Conservation (phyloP, 2,113 vertebrate species). For the Poeciliopsis prolifica region DNA sequence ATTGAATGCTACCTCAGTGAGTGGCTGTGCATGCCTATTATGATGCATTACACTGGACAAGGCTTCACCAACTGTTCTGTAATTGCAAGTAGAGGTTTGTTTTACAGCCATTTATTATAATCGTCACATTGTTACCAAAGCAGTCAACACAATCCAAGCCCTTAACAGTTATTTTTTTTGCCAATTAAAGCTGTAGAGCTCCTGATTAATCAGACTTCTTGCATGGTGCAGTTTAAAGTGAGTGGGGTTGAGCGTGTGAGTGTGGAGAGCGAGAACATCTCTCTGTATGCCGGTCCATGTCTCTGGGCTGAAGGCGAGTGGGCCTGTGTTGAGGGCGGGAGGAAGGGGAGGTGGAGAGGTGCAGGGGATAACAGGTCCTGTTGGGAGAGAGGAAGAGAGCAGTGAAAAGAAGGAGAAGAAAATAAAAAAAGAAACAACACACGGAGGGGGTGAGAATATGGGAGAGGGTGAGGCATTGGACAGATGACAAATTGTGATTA, state of each 20-base stretch:
- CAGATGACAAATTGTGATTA: conserved; percentile 88
- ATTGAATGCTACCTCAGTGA: conserved; percentile 4
- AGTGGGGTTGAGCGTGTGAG: conserved; percentile 25
- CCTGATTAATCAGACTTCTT: conserved; percentile 71
- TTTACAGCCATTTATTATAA: conserved; percentile 44
- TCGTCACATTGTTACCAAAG: conserved; percentile 29
- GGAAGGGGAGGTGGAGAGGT: conserved; percentile 47
- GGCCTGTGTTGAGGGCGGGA: conserved; percentile 49
- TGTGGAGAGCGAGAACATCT: conserved; percentile 44
- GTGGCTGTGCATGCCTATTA: conserved; percentile 16
- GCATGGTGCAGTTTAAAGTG: conserved; percentile 61
- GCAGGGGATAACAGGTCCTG: conserved; percentile 76
- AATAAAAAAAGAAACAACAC: conserved; percentile 27
- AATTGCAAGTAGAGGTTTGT: conserved; percentile 46
- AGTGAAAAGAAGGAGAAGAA: conserved; percentile 23
- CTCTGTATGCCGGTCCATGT: conserved; percentile 76
- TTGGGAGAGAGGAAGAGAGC: conserved; percentile 51
- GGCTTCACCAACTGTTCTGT: conserved; percentile 12
- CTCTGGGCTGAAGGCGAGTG: conserved; percentile 53
- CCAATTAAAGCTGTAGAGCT: conserved; percentile 63
- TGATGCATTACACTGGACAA: conserved; percentile 36
- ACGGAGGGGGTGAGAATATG: conserved; percentile 37
- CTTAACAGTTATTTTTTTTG: conserved; percentile 52
- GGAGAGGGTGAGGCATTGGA: conserved; percentile 73
- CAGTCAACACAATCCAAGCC: conserved; percentile 30